Evolutionary conservation across 2,113 vertebrate genomes (phyloP).

Genomic region (Mionectes macconnelli): DNA sequence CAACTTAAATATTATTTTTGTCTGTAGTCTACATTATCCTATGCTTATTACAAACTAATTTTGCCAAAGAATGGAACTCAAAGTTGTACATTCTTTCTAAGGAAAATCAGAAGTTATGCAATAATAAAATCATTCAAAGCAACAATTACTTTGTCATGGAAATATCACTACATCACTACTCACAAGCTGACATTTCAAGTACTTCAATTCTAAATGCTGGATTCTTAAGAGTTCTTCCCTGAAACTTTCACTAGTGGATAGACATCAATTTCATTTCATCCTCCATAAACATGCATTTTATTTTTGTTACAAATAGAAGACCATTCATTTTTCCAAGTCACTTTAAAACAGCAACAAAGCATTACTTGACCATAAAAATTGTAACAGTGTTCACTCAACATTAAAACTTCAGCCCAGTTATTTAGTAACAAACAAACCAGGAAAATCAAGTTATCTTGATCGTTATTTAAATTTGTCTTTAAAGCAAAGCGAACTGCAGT

Average conservation of each 20-base stretch:
- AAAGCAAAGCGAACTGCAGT: neutral
- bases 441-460: neutral
- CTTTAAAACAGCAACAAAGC: neutral
- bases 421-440: neutral
- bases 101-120: neutral
- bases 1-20: neutral
- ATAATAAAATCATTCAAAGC: neutral
- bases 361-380: neutral
- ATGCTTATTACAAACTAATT: neutral
- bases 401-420: neutral
- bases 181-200: neutral
- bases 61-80: neutral
- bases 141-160: neutral
- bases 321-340: neutral
- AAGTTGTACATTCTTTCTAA: neutral
- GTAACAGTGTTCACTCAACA: neutral
- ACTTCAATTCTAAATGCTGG: neutral
- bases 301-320: neutral
- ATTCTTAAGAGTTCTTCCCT: neutral
- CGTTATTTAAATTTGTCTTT: neutral
- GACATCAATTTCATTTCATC: neutral
- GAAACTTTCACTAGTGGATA: neutral
- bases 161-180: neutral
- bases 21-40: neutral
- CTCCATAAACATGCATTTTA: neutral